A percentile compares a stretch with the other conserved stretches of the same genome.
phyloP scores from a whole-genome alignment of 2,113 vertebrate genomes.

The Phyllostomus discolor region DNA sequence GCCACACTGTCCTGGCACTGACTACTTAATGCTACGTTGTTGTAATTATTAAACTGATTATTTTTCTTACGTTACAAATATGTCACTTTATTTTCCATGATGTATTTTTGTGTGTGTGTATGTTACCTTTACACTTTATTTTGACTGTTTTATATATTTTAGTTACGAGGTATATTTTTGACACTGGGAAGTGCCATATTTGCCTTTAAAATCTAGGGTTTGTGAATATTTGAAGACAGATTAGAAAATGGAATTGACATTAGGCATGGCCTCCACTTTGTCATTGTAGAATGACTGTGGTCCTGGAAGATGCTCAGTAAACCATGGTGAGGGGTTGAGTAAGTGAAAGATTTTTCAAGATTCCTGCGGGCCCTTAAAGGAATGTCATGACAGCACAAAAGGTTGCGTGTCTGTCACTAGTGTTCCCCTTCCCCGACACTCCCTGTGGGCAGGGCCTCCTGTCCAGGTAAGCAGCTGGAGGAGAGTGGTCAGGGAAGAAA shows the following conservation, averaged over 20 bases:
- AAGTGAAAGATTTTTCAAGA: background rate
- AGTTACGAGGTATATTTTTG: background rate
- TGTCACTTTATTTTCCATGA: constrained; percentile 42
- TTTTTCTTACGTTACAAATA: constrained; percentile 48
- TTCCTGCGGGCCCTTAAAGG: background rate
- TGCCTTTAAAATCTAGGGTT: background rate
- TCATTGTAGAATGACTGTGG: rapidly evolving
- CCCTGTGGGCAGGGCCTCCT: background rate
- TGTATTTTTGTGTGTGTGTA: too few relatives aligned
- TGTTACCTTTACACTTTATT: background rate
- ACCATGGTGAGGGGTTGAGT: rapidly evolving
- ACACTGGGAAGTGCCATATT: background rate
- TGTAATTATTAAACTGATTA: constrained; percentile 74
- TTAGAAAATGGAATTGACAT: background rate
- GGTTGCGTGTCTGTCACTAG: rapidly evolving
- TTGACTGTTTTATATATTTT: background rate
- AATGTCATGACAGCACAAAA: too few relatives aligned
- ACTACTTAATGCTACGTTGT: constrained; percentile 58
- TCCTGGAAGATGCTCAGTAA: background rate
- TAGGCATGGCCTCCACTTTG: rapidly evolving
- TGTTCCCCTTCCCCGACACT: background rate
- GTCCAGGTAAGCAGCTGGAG: background rate
- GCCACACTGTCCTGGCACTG: constrained; percentile 23
- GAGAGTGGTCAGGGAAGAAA: background rate
- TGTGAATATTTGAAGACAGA: background rate